Conservation (phyloP, 2,113 vertebrate genomes). For the Triplophysa dalaica region DNA sequence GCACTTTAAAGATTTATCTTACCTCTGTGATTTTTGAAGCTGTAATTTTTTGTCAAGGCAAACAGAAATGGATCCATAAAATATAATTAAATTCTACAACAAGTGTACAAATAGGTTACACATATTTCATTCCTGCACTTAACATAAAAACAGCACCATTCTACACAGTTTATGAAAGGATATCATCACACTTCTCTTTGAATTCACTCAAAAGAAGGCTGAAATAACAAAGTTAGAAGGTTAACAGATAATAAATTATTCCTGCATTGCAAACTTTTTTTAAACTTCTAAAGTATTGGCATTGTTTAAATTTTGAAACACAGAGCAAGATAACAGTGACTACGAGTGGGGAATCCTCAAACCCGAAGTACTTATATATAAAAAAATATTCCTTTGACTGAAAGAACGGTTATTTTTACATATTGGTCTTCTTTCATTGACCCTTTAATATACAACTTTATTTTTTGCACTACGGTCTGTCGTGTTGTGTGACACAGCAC, state of each 20-base stretch:
- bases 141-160: neutral
- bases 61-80: slow-evolving; percentile 15
- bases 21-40: slow-evolving; percentile 85
- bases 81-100: neutral
- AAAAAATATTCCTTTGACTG: too few species aligned
- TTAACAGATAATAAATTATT: neutral
- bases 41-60: slow-evolving; percentile 81
- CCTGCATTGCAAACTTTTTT: neutral
- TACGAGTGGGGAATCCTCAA: too few species aligned
- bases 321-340: too few species aligned
- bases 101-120: neutral
- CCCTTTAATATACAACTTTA: too few species aligned
- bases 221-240: slow-evolving; percentile 51
- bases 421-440: too few species aligned
- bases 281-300: too few species aligned
- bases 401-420: too few species aligned
- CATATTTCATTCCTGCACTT: neutral
- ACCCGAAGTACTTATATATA: too few species aligned
- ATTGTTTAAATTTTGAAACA: too few species aligned
- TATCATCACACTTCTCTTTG: slow-evolving; percentile 89
- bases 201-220: slow-evolving; percentile 83
- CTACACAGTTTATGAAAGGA: slow-evolving; percentile 73
- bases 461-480: too few species aligned
- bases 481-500: too few species aligned
- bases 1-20: slow-evolving; percentile 46